Percentiles rank a stretch among this genome's conserved stretches.
phyloP scores from a whole-genome alignment of 2,888 invertebrate genomes.

The Acronicta alni region DNA sequence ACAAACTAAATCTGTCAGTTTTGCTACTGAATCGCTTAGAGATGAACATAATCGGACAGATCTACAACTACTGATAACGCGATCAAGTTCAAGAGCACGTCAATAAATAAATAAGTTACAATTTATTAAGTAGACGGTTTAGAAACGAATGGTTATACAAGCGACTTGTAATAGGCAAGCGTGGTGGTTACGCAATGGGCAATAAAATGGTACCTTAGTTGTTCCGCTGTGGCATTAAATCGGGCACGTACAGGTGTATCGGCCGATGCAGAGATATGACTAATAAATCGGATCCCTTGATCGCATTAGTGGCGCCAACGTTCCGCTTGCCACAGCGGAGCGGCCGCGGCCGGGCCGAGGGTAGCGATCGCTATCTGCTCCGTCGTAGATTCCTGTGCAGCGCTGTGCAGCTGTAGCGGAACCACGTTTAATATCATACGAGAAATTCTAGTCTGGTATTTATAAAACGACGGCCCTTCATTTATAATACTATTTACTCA shows the following conservation, averaged over 20 bases:
- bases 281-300: constrained; percentile 81
- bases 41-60: constrained; percentile 69
- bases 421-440: constrained; percentile 36
- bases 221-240: constrained; percentile 70
- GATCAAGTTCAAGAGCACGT: constrained; percentile 81
- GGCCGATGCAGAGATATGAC: constrained; percentile 77
- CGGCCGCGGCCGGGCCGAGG: constrained; percentile 51
- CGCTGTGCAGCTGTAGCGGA: constrained; percentile 51
- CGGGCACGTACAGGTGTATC: constrained; percentile 78
- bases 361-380: constrained; percentile 66
- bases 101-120: constrained; percentile 68
- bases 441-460: constrained; percentile 44
- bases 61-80: constrained; percentile 66
- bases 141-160: constrained; percentile 69
- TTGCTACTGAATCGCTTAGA: constrained; percentile 53
- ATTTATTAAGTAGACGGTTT: constrained; percentile 67
- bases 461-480: constrained; percentile 22
- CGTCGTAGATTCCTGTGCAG: constrained; percentile 52
- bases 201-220: constrained; percentile 71
- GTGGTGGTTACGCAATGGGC: constrained; percentile 69
- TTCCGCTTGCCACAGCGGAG: constrained; percentile 67
- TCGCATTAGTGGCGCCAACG: constrained; percentile 84
- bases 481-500: constrained; percentile 20
- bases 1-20: constrained; percentile 51
- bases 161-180: constrained; percentile 71